These are phyloP conservation scores for Fulica atra DNA, from an alignment of 2,113 vertebrate species.

Conservation along the genomic window DNA sequence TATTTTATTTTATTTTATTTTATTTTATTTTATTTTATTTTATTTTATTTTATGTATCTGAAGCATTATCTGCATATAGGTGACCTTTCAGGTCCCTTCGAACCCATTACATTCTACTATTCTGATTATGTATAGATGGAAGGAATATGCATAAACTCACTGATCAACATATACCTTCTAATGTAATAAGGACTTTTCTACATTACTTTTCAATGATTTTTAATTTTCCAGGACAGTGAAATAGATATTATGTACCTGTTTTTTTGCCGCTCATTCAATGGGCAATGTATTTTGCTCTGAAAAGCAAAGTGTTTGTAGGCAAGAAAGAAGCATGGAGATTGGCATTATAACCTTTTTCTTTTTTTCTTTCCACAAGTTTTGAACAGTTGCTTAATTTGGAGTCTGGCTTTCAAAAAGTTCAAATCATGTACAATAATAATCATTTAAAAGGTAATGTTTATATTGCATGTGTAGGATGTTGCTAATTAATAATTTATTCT, in stretches of 20 bases:
- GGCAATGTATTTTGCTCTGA: background rate
- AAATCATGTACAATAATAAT: background rate
- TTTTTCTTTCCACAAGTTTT: background rate
- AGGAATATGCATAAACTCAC: background rate
- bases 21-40: background rate
- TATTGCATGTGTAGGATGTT: background rate
- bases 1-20: too few species aligned
- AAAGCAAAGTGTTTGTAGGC: background rate
- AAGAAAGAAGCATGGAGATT: background rate
- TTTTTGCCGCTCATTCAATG: background rate
- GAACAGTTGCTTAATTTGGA: conserved; percentile 27
- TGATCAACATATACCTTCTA: background rate
- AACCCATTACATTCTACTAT: too few species aligned
- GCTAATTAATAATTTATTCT: background rate
- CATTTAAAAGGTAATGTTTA: background rate
- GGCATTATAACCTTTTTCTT: background rate
- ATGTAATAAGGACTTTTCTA: background rate
- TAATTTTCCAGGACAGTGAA: background rate
- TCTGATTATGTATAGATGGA: background rate
- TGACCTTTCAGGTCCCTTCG: too few species aligned
- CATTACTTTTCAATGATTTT: background rate
- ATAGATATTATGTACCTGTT: background rate
- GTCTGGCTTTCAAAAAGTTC: conserved; percentile 10
- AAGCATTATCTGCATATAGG: background rate
- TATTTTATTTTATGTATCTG: background rate